These are phyloP conservation scores for Semicossyphus pulcher DNA, from an alignment of 2,113 vertebrate genomes.

Conservation along the genomic window DNA sequence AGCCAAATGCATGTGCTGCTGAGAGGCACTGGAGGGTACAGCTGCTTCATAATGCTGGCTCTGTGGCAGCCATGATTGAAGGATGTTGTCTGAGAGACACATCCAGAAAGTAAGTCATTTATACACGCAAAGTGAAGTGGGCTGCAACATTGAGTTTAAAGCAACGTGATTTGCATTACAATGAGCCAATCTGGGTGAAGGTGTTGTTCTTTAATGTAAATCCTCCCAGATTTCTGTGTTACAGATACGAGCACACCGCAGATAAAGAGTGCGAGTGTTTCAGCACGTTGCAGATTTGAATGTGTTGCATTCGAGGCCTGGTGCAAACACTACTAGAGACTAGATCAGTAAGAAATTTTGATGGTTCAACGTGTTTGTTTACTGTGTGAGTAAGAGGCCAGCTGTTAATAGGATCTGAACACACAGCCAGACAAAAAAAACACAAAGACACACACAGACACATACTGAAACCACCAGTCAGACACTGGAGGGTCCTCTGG, in stretches of 20 bases:
- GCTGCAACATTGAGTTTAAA: slow-evolving; percentile 43
- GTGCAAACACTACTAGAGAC: slow-evolving; percentile 55
- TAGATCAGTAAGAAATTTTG: slow-evolving; percentile 51
- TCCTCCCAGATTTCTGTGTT: slow-evolving; percentile 31
- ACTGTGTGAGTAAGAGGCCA: slow-evolving; percentile 76
- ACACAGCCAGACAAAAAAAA: slow-evolving; percentile 53
- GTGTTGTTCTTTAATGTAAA: slow-evolving; percentile 43
- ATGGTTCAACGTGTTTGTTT: slow-evolving; percentile 74
- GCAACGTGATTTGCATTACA: slow-evolving; percentile 40
- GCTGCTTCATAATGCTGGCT: slow-evolving; percentile 64
- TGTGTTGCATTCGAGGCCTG: slow-evolving; percentile 52
- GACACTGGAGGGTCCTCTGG: slow-evolving; percentile 72
- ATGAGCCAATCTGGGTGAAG: slow-evolving; percentile 26
- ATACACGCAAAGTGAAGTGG: slow-evolving; percentile 15
- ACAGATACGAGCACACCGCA: slow-evolving; percentile 29
- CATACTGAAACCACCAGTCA: slow-evolving; percentile 71
- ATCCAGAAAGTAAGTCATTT: slow-evolving; percentile 39
- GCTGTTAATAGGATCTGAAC: slow-evolving; percentile 74
- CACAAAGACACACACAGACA: slow-evolving; percentile 51
- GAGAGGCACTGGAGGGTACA: slow-evolving; percentile 72
- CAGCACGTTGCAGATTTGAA: slow-evolving; percentile 26
- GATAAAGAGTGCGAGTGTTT: slow-evolving; percentile 43
- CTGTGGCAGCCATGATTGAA: slow-evolving; percentile 62
- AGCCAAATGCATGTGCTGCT: slow-evolving; percentile 77
- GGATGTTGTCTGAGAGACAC: slow-evolving; percentile 41